Evolutionary conservation across 2,888 invertebrate species (phyloP).

Genomic region (Cistogaster globosa): DNA sequence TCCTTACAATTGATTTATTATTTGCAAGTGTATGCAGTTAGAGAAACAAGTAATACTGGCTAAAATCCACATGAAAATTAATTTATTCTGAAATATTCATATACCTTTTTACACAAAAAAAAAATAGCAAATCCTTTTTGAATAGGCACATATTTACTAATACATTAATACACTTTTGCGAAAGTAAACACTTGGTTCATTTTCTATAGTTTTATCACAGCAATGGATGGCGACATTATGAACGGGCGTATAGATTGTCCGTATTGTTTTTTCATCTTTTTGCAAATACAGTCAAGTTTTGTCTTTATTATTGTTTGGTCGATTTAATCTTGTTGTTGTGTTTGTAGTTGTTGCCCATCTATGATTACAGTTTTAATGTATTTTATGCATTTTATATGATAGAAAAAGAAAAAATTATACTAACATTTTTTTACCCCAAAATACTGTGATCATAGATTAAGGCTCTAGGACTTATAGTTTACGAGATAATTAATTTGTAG

Average conservation of each 20-base stretch:
- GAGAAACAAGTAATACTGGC: conserved; percentile 46
- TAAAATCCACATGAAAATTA: conserved; percentile 60
- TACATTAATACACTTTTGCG: conserved; percentile 38
- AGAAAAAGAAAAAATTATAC: no score
- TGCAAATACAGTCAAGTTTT: conserved; percentile 35
- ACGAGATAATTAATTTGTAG: no score
- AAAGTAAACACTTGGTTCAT: conserved; percentile 52
- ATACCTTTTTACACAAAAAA: not conserved
- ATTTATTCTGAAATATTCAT: conserved; percentile 40
- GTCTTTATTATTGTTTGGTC: conserved; percentile 40
- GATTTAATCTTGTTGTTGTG: conserved; percentile 42
- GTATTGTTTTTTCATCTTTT: conserved; percentile 23
- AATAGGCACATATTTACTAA: conserved; percentile 29
- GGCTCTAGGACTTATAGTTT: no score
- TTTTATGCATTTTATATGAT: no score
- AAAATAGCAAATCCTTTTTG: conserved; percentile 11
- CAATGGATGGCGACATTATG: conserved; percentile 4
- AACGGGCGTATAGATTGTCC: not conserved
- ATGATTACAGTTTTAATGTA: conserved; percentile 45
- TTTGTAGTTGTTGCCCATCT: conserved; percentile 60
- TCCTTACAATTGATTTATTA: conserved; percentile 42
- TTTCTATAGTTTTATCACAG: conserved; percentile 34
- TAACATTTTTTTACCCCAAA: no score
- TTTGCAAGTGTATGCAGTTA: conserved; percentile 41
- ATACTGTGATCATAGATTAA: no score